Conservation (phyloP, 2,888 invertebrate genomes). For the Heteromurus nitidus region DNA sequence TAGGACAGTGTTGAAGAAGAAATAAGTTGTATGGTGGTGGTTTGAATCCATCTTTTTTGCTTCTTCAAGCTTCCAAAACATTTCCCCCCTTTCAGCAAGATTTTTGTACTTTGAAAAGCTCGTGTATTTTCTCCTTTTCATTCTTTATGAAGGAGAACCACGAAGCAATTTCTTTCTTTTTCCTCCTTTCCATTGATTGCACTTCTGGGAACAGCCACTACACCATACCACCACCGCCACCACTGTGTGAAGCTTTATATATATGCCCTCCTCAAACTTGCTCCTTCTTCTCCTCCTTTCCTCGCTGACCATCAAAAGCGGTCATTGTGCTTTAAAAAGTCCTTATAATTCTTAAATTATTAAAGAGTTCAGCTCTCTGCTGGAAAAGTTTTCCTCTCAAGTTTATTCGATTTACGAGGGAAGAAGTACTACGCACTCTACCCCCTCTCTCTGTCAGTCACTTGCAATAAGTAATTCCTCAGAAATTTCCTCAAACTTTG, state of each 20-base stretch:
- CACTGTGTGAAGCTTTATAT: no score
- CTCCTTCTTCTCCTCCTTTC: not conserved
- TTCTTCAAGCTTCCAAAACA: no score
- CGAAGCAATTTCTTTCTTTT: conserved; percentile 9
- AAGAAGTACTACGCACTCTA: not conserved
- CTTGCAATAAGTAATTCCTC: conserved; percentile 35
- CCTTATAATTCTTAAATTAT: conserved; percentile 48
- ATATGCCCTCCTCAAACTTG: no score
- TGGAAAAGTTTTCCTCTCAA: conserved; percentile 30
- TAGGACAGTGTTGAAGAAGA: no score
- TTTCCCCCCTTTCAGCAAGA: no score
- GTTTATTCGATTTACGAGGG: conserved; percentile 16
- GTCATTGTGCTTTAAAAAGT: conserved; percentile 20
- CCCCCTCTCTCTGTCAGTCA: conserved; percentile 10
- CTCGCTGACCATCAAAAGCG: conserved; percentile 15
- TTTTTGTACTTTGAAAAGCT: no score
- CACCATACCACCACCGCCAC: not conserved
- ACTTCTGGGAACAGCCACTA: conserved; percentile 30
- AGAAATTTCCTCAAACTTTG: conserved; percentile 36
- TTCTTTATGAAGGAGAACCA: not conserved
- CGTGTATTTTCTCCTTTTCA: conserved; percentile 32
- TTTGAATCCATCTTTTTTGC: no score
- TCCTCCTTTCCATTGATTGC: conserved; percentile 26
- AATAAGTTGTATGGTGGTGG: no score
- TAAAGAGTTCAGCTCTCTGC: conserved; percentile 20